Evolutionary conservation across 1,140 invertebrate species (phyloP).

Genomic region (Neoseiulus cucumeris): DNA sequence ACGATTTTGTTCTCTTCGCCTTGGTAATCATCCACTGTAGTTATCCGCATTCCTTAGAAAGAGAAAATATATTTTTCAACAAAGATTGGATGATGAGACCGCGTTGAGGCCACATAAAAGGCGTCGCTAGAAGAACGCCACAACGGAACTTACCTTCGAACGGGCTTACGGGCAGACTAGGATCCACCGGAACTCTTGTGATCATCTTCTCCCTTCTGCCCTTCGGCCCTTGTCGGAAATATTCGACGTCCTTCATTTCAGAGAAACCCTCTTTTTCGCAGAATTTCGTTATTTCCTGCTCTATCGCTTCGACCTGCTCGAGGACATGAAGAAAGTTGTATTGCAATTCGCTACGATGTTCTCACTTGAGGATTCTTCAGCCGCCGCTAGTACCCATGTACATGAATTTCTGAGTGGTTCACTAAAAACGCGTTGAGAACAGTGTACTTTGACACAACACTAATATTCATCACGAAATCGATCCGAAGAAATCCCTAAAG

Average conservation of each 20-base stretch:
- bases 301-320: background rate
- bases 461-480: too few species aligned
- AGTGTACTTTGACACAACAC: too few species aligned
- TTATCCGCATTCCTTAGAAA: constrained; percentile 27
- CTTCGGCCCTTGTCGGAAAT: background rate
- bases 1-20: constrained; percentile 68
- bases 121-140: too few species aligned
- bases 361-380: too few species aligned
- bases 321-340: background rate
- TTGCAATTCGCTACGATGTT: too few species aligned
- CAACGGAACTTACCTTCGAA: background rate
- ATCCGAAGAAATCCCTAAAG: too few species aligned
- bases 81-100: too few species aligned
- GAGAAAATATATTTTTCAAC: too few species aligned
- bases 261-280: background rate
- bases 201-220: background rate
- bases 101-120: too few species aligned
- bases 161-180: background rate
- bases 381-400: too few species aligned
- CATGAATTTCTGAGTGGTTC: too few species aligned
- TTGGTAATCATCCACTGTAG: constrained; percentile 59
- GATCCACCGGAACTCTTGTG: background rate
- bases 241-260: background rate
- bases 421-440: too few species aligned
- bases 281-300: background rate